Evolutionary conservation across 2,113 vertebrate species (phyloP).

Genomic region (Pterocles burchelli): DNA sequence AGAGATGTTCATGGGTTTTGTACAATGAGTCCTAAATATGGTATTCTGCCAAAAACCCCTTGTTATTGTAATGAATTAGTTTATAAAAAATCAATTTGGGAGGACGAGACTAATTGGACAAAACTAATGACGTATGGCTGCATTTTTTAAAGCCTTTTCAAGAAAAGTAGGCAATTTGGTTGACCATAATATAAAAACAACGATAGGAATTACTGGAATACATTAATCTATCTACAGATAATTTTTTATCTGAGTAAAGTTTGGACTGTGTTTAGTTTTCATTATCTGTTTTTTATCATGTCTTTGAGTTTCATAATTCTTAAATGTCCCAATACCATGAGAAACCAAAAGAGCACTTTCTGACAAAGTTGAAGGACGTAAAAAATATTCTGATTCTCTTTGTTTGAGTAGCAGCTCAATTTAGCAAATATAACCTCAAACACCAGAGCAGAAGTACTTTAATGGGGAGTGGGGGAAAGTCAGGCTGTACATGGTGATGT

Average conservation of each 20-base stretch:
- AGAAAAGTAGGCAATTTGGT: neutral
- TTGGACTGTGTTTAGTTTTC: neutral
- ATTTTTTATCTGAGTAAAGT: neutral
- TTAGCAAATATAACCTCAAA: neutral
- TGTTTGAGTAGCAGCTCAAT: neutral
- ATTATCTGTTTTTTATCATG: neutral
- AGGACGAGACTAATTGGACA: neutral
- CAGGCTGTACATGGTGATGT: neutral
- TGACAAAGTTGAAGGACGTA: neutral
- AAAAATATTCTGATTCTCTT: neutral
- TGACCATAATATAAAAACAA: neutral
- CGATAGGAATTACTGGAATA: neutral
- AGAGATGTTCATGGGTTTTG: neutral
- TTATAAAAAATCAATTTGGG: neutral
- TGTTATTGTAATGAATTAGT: neutral
- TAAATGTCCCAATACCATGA: neutral
- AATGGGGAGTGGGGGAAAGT: neutral
- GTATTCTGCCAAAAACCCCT: neutral
- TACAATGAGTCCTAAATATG: neutral
- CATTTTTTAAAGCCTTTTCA: neutral
- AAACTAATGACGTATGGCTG: neutral
- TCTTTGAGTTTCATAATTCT: neutral
- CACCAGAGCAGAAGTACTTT: neutral
- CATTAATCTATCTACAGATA: neutral
- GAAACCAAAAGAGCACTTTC: neutral